phyloP scores from a whole-genome alignment of 2,113 vertebrate species.

The Lucifuga dentata region DNA sequence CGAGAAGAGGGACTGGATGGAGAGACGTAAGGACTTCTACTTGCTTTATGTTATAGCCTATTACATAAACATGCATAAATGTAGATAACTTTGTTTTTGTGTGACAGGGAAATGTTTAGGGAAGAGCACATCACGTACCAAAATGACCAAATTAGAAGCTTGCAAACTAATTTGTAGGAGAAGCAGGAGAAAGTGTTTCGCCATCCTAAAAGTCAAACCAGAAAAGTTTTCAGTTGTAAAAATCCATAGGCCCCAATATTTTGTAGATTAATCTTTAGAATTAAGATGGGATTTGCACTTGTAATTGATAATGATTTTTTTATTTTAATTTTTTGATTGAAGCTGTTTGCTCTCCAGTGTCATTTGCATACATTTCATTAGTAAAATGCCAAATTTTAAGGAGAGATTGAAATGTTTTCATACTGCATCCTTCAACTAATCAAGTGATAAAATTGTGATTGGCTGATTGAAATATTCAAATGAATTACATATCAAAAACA shows the following conservation, averaged over 20 bases:
- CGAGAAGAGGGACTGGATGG: constrained; percentile 83
- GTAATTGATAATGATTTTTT: not conserved
- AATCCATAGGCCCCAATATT: not conserved
- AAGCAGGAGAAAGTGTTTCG: not conserved
- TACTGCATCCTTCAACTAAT: not conserved
- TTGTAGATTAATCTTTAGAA: not conserved
- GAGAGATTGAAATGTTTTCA: not conserved
- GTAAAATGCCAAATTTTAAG: not conserved
- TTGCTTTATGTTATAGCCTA: not conserved
- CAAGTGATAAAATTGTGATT: not conserved
- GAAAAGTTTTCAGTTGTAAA: too few relatives aligned
- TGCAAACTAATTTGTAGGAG: too few relatives aligned
- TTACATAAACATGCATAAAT: not conserved
- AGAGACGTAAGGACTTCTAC: constrained; percentile 77
- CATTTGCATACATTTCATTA: not conserved
- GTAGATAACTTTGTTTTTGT: not conserved
- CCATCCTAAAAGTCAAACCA: not conserved
- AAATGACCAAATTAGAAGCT: too few relatives aligned
- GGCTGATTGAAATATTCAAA: not conserved
- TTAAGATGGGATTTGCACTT: not conserved
- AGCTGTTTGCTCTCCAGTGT: not conserved
- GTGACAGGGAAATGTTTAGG: too few relatives aligned
- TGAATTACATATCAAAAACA: not conserved
- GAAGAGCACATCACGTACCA: too few relatives aligned
- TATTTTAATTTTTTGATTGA: too few relatives aligned